phyloP scores from a whole-genome alignment of 2,113 vertebrate genomes.

The Gallinago paraguaiae region DNA sequence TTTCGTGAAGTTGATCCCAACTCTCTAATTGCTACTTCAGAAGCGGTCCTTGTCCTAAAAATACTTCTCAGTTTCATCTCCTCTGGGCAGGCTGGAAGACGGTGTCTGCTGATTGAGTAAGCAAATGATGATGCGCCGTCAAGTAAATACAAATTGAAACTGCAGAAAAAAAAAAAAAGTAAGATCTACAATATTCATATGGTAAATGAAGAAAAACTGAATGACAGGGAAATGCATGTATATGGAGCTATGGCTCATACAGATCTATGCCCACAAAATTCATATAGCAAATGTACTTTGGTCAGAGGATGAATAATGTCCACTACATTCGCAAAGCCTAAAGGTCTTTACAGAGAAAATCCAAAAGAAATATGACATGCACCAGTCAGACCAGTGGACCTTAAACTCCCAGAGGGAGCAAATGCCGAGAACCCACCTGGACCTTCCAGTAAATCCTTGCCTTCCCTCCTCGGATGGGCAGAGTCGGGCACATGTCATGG shows the following conservation, averaged over 20 bases:
- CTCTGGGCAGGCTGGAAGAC: background rate
- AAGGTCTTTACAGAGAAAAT: background rate
- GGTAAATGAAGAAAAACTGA: background rate
- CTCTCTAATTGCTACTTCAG: background rate
- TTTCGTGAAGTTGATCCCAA: background rate
- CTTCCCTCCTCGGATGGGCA: background rate
- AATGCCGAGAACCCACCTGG: background rate
- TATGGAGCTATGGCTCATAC: background rate
- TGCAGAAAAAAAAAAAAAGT: background rate
- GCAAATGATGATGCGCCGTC: background rate
- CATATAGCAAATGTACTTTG: background rate
- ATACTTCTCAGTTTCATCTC: background rate
- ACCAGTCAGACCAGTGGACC: too few relatives aligned
- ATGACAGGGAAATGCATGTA: too few relatives aligned
- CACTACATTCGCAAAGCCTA: background rate
- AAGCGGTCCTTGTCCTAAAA: background rate
- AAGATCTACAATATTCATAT: background rate
- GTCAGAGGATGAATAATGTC: background rate
- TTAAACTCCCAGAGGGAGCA: background rate
- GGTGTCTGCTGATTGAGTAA: background rate
- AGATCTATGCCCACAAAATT: background rate
- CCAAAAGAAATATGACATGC: background rate
- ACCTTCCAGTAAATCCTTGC: background rate
- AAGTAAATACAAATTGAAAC: background rate
- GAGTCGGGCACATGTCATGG: rapidly evolving